Conservation (phyloP, 2,797 vertebrate genomes). For the Chelon auratus region DNA sequence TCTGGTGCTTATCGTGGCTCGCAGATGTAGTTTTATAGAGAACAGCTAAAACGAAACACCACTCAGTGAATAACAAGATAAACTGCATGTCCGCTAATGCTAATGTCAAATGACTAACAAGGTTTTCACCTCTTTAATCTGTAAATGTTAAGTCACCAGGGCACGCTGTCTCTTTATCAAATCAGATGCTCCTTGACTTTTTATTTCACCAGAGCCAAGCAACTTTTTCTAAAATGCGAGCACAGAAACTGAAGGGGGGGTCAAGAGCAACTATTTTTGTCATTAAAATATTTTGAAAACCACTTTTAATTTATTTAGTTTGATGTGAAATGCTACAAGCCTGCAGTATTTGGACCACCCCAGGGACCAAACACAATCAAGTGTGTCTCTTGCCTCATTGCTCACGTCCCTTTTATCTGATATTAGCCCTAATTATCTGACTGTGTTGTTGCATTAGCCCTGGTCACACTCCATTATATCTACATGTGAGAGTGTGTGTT, state of each 20-base stretch:
- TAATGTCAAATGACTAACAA: slow-evolving; percentile 33
- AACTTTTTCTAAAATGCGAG: background rate
- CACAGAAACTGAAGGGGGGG: background rate
- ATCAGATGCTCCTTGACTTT: background rate
- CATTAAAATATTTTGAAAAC: slow-evolving; percentile 11
- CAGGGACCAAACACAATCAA: slow-evolving; percentile 83
- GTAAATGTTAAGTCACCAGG: slow-evolving; percentile 10
- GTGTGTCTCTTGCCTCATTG: slow-evolving; percentile 87
- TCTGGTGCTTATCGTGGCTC: slow-evolving; percentile 77
- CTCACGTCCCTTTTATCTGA: slow-evolving; percentile 92
- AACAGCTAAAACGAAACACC: slow-evolving; percentile 71
- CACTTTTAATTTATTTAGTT: slow-evolving; percentile 47
- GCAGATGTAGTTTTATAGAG: slow-evolving; percentile 75
- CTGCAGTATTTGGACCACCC: slow-evolving; percentile 86
- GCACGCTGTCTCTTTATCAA: slow-evolving; percentile 12
- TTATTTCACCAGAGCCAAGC: background rate
- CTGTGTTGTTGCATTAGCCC: slow-evolving; percentile 86
- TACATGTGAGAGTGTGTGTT: slow-evolving; percentile 73
- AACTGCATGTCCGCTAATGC: slow-evolving; percentile 24
- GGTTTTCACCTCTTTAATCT: slow-evolving; percentile 33
- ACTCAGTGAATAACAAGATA: slow-evolving; percentile 49
- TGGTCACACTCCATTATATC: slow-evolving; percentile 81
- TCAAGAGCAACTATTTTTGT: slow-evolving; percentile 25
- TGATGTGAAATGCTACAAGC: slow-evolving; percentile 17
- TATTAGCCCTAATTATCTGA: slow-evolving; percentile 88